Conservation (phyloP, 2,888 invertebrate genomes). For the Magallana nippona region DNA sequence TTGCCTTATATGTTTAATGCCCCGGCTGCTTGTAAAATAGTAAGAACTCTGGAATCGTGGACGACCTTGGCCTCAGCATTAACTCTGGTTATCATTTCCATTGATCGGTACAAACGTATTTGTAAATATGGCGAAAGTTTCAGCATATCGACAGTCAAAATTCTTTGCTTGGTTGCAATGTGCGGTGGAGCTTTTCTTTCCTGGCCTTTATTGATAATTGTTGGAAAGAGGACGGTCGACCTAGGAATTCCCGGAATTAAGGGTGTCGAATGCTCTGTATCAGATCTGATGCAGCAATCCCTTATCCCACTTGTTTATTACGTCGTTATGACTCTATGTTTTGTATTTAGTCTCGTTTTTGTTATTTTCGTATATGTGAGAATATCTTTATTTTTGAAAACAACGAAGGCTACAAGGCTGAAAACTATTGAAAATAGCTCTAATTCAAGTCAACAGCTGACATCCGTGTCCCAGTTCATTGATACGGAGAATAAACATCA, state of each 20-base stretch:
- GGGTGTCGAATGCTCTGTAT: slow-evolving; percentile 63
- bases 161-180: slow-evolving; percentile 59
- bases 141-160: slow-evolving; percentile 58
- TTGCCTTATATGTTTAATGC: slow-evolving; percentile 63
- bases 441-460: neutral
- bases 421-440: neutral
- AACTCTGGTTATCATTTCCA: slow-evolving; percentile 60
- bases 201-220: slow-evolving; percentile 61
- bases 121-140: slow-evolving; percentile 63
- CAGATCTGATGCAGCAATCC: slow-evolving; percentile 57
- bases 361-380: slow-evolving; percentile 61
- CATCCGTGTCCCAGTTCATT: neutral
- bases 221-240: slow-evolving; percentile 56
- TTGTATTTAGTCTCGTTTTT: slow-evolving; percentile 59
- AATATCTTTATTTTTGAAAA: slow-evolving; percentile 57
- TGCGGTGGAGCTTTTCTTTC: slow-evolving; percentile 59
- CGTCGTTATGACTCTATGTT: slow-evolving; percentile 60
- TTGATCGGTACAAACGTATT: slow-evolving; percentile 65
- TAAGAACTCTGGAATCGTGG: slow-evolving; percentile 60
- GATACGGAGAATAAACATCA: too few species aligned
- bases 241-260: slow-evolving; percentile 47
- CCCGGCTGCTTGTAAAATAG: slow-evolving; percentile 61
- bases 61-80: slow-evolving; percentile 63
- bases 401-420: slow-evolving; percentile 51
- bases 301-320: slow-evolving; percentile 65